Conservation (phyloP, 2,113 vertebrate genomes). For the Cisticola juncidis region DNA sequence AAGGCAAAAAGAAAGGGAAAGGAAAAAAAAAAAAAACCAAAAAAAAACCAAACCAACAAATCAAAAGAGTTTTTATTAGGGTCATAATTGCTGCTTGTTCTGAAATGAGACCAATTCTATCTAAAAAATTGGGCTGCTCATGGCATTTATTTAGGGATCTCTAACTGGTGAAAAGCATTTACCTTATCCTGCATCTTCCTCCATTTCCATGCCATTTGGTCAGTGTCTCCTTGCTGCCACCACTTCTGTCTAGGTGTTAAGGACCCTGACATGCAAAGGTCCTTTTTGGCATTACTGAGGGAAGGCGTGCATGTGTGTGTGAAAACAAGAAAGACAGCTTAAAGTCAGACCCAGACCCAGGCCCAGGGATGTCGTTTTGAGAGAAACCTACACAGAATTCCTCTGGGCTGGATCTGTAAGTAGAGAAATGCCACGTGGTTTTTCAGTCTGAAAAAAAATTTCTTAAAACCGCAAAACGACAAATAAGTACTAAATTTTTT, state of each 20-base stretch:
- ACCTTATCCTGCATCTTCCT: neutral
- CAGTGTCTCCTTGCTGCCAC: neutral
- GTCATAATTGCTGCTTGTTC: neutral
- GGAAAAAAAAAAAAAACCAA: too few relatives aligned
- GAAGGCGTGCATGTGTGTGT: neutral
- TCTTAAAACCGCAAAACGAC: neutral
- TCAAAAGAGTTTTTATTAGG: neutral
- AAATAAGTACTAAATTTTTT: neutral
- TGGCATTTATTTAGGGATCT: neutral
- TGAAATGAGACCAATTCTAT: neutral
- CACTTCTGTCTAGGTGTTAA: neutral
- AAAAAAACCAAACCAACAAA: too few relatives aligned
- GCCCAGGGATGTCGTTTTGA: neutral
- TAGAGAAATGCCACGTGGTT: neutral
- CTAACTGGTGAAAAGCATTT: neutral
- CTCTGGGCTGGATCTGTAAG: neutral
- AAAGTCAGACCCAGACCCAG: neutral
- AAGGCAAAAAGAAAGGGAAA: neutral
- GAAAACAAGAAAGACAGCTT: neutral
- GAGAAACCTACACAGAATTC: neutral
- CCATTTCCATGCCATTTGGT: neutral
- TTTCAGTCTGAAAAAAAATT: neutral
- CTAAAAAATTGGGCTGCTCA: neutral
- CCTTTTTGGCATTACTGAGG: neutral
- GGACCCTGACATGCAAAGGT: rapidly evolving